Percentiles rank a stretch among this genome's conserved stretches.
Conservation (phyloP, 1,140 invertebrate genomes). For the Halyomorpha halys region DNA sequence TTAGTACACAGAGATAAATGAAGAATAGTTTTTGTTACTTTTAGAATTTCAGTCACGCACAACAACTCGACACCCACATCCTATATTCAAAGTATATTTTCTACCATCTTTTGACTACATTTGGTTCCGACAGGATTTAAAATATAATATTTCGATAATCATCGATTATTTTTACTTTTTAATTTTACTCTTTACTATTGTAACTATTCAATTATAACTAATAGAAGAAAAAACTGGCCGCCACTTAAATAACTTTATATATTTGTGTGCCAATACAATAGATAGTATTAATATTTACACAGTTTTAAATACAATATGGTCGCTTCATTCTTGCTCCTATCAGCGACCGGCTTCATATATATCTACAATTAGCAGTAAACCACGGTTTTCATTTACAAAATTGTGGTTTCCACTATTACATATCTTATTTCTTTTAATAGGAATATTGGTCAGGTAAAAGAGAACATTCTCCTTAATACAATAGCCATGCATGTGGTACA, state of each 20-base stretch:
- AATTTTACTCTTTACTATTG: constrained; percentile 29
- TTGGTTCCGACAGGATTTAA: constrained; percentile 32
- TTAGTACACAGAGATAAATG: constrained; percentile 29
- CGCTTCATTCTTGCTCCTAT: constrained; percentile 1
- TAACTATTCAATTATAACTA: constrained; percentile 29
- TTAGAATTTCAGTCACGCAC: constrained; percentile 27
- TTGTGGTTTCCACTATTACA: constrained; percentile 9
- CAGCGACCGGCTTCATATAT: not conserved
- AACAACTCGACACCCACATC: constrained; percentile 21
- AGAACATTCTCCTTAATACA: not conserved
- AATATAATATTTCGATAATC: constrained; percentile 30
- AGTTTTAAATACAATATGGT: constrained; percentile 18
- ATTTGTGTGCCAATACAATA: constrained; percentile 16
- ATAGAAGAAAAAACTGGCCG: constrained; percentile 29
- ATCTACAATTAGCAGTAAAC: constrained; percentile 10
- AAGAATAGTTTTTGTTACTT: constrained; percentile 20
- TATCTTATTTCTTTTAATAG: constrained; percentile 13
- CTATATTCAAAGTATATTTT: constrained; percentile 23
- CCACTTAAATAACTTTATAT: constrained; percentile 27
- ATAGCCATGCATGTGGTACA: constrained; percentile 1
- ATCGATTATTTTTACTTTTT: constrained; percentile 27
- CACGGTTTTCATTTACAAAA: constrained; percentile 22
- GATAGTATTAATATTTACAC: constrained; percentile 28
- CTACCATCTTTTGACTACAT: constrained; percentile 27
- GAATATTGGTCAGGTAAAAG: constrained; percentile 21